Base-by-base conservation (phyloP, 2,797 vertebrate species). In the Pseudotriccus pelzelni region DNA sequence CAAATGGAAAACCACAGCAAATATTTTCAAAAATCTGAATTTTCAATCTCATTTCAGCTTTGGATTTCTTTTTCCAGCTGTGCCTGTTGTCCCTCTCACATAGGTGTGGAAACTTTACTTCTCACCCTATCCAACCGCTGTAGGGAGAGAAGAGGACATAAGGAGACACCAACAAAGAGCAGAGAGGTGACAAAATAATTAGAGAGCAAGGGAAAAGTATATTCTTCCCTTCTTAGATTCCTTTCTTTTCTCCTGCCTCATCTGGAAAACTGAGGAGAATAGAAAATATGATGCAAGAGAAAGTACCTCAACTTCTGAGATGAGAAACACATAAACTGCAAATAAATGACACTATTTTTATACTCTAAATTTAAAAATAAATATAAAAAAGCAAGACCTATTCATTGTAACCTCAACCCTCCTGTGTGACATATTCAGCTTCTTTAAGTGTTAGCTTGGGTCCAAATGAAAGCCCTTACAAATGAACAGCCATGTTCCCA, bases 401-500 rank as follows among this genome's bases (percentile, higher is more conserved):
- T 68, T 52, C 5, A 15, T 20, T 79, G 50, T 24, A 84, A 73
- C n/a, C 8, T 91, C 34, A 74, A 7, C 10, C 7, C 18, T 67
- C 28, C 52, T 53, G 6, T 74, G n/a, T 56, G 43, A 67, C n/a
- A 15, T 27, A n/a, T 20, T 64, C 62, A 91, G 27, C 53, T 74
- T 53, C 53, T 78, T 0, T 23, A 47, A 70, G 23, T 30, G n/a
- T 64, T 89, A 30, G 7, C 84, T 78, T 52, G 44, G 15, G 15
- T 69, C 10, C 62, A 73, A 36, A 56, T 34, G 41, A 55, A 16
- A 62, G 11, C n/a, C 37, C n/a, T 47, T 53, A 17, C 27, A 64
- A 62, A 69, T 0, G 0, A 59, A 22, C 2, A 4, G 17, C 36
- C 28, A 2, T 2, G 12, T 62, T 72, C 28, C 56, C 2, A 1